Evolutionary conservation across 1,140 invertebrate species (phyloP).

Genomic region (Euwallacea fornicatus): DNA sequence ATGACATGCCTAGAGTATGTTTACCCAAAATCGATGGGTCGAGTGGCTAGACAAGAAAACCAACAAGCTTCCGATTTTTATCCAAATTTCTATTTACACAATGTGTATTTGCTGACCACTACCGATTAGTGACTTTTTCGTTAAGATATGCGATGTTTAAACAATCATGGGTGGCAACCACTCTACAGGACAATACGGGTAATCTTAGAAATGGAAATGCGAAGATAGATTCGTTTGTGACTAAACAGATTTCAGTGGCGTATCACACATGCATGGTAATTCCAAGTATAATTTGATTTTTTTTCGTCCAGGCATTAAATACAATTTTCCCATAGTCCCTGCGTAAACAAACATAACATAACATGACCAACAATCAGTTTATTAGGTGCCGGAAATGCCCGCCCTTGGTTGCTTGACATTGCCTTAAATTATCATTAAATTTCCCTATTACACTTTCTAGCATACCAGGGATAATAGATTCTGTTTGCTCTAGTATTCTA

Average conservation of each 20-base stretch:
- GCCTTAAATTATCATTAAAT: no score
- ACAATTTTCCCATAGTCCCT: no score
- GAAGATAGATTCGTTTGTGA: not conserved
- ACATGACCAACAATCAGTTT: no score
- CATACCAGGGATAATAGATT: no score
- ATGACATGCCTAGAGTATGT: not conserved
- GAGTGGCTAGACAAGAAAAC: slow-evolving; percentile 12
- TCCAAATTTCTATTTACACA: slow-evolving; percentile 17
- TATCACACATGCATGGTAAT: no score
- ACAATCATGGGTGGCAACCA: slow-evolving; percentile 12
- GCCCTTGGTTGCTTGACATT: no score
- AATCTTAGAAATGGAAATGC: not conserved
- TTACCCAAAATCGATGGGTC: slow-evolving; percentile 10
- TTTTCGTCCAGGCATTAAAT: no score
- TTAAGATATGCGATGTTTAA: slow-evolving; percentile 17
- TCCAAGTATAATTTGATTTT: no score
- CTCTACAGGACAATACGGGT: not conserved
- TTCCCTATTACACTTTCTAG: no score
- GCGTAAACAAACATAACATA: no score
- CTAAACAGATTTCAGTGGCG: not conserved
- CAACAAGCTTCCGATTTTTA: slow-evolving; percentile 10
- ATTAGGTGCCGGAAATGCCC: no score
- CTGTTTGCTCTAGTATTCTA: no score
- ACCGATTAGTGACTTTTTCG: slow-evolving; percentile 17
- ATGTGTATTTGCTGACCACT: slow-evolving; percentile 11